Percentiles rank a stretch among this genome's conserved stretches.
These are phyloP conservation scores for Eptesicus fuscus DNA, from an alignment of 2,113 vertebrate species.

Conservation along the genomic window DNA sequence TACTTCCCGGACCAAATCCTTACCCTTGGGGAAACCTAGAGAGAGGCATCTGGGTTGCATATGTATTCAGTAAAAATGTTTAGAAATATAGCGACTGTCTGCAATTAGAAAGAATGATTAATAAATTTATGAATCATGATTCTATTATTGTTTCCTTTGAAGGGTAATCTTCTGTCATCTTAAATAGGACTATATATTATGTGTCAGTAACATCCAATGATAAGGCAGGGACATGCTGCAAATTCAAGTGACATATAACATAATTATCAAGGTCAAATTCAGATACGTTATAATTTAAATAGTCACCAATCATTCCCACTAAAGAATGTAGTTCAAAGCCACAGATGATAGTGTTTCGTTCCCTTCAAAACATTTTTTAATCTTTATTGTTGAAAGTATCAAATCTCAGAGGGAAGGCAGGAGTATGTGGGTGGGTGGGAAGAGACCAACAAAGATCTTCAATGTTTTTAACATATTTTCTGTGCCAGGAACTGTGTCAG, in stretches of 20 bases:
- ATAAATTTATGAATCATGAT: background rate
- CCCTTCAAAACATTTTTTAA: background rate
- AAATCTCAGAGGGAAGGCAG: no score
- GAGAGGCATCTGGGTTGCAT: background rate
- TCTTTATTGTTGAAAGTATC: no score
- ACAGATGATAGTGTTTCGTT: background rate
- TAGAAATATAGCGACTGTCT: background rate
- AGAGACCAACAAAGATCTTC: background rate
- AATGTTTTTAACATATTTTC: background rate
- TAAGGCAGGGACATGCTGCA: background rate
- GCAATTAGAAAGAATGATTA: constrained; percentile 36
- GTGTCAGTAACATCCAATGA: background rate
- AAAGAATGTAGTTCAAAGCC: background rate
- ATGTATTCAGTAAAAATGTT: background rate
- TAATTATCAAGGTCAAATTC: constrained; percentile 13
- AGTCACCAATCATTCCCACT: background rate
- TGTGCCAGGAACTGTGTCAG: background rate
- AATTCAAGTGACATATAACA: background rate
- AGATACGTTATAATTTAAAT: background rate
- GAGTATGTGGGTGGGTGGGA: no score
- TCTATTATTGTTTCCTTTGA: background rate
- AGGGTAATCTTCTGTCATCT: background rate
- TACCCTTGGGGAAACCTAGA: background rate
- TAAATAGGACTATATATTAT: background rate
- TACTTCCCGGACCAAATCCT: background rate